These are phyloP conservation scores for Chaetoderma sp. DNA, from an alignment of 2,888 invertebrate genomes.

Conservation along the genomic window DNA sequence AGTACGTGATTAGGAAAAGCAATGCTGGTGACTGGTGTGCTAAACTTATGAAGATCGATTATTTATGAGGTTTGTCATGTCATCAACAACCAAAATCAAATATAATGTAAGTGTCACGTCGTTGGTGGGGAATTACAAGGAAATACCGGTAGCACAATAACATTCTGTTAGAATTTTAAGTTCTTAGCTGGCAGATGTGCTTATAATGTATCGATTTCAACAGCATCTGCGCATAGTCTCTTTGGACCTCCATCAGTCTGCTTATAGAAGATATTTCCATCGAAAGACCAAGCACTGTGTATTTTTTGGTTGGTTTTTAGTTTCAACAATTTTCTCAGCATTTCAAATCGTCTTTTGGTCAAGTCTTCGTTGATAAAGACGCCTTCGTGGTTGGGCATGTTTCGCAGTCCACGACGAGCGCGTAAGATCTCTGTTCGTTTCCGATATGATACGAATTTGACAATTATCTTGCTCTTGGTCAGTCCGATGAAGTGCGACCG, in stretches of 20 bases:
- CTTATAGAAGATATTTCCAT: not conserved
- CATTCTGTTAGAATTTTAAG: no score
- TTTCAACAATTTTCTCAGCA: not conserved
- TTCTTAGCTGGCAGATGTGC: no score
- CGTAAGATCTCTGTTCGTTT: not conserved
- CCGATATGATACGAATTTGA: not conserved
- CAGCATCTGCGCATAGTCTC: no score
- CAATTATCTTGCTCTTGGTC: not conserved
- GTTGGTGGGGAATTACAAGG: no score
- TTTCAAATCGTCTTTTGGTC: not conserved
- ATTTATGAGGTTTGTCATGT: no score
- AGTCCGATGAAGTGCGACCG: not conserved
- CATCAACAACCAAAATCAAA: no score
- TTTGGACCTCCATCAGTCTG: not conserved
- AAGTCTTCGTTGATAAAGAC: conserved; percentile 2
- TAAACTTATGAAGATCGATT: no score
- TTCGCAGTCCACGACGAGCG: not conserved
- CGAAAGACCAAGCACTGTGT: not conserved
- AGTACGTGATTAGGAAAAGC: no score
- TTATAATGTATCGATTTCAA: no score
- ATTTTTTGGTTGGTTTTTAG: not conserved
- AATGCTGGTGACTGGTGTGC: no score
- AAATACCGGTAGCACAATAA: no score
- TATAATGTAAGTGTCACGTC: no score
- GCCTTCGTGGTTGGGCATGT: not conserved